Evolutionary conservation across 2,888 invertebrate species (phyloP), one percentile per base, ranked within the genome.

Genomic region (Spilosoma lubricipeda): DNA sequence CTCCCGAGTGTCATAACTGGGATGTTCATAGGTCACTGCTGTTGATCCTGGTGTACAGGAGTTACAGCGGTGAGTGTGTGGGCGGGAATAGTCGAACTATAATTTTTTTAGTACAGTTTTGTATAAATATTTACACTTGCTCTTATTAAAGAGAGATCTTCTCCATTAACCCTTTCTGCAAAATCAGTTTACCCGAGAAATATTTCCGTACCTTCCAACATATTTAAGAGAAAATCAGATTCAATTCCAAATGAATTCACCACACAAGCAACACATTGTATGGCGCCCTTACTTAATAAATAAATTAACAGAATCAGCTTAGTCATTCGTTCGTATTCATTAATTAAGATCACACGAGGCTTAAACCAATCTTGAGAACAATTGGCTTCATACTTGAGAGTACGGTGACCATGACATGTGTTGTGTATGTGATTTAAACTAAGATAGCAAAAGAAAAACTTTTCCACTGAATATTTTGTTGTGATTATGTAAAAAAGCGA

Each of bases 321-420:
- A 93, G 92, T 95, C 95, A 95, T 94, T 95, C 94, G 90, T 94
- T 93, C 92, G 88, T 90, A 93, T 94, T 94, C 95, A 95, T 95
- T 95, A 95, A 95, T 95, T 95, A 95, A 94, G 94, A 94, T 94
- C 95, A 95, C 93, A 95, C 93, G 94, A 94, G 95, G 90, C 93
- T 94, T 94, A 93, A 93, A 94, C 93, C 95, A 94, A 95, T 95
- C 94, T 94, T 89, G 87, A 89, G 93, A 95, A 95, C 95, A 95
- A 95, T 95, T 94, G 95, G 91, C 93, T 93, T 92, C 92, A 87
- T 90, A 92, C 90, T 92, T 83, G 80, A 74, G 67, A 45, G 70
- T 89, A 83, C 83, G 85, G 91, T 84, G 86, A 77, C 90, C 68
- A 89, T 45, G 63, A 90, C 68, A 89, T 45, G 63, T 71, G 11